These are phyloP conservation scores for Bombus ignitus DNA, from an alignment of 1,140 invertebrate genomes.

Conservation along the genomic window DNA sequence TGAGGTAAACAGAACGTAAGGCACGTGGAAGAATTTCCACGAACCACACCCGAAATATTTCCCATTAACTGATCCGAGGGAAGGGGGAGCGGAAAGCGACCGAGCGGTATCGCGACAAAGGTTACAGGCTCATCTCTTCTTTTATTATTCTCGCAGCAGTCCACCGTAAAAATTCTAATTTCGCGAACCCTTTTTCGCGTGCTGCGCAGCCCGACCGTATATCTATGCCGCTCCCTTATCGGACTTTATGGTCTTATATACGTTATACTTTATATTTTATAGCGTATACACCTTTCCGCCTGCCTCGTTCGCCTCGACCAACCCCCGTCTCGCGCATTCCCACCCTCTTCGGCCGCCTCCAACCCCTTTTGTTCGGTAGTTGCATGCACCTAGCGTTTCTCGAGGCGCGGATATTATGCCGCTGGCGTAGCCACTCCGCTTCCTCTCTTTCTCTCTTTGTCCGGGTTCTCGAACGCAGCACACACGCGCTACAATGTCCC, in stretches of 20 bases:
- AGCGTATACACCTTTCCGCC: conserved; percentile 57
- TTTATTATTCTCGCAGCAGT: conserved; percentile 56
- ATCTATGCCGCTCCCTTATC: conserved; percentile 64
- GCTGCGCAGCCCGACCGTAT: conserved; percentile 55
- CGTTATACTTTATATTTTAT: conserved; percentile 71
- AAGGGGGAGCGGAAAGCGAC: background rate
- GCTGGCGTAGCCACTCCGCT: conserved; percentile 43
- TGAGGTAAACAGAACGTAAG: too few relatives aligned
- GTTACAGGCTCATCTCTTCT: conserved; percentile 40
- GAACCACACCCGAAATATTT: too few relatives aligned
- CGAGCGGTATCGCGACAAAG: conserved; percentile 26
- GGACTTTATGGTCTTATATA: conserved; percentile 66
- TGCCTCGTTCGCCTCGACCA: background rate
- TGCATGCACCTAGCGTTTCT: conserved; percentile 59
- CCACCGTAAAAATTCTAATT: conserved; percentile 71
- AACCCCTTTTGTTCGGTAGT: conserved; percentile 23
- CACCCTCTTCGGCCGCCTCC: background rate
- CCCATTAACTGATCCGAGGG: background rate
- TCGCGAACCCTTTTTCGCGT: conserved; percentile 64
- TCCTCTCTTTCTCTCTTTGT: background rate
- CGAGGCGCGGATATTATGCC: conserved; percentile 61
- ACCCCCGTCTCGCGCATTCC: background rate
- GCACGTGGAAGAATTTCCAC: too few relatives aligned
- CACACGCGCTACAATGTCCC: background rate
- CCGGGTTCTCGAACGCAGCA: background rate